Conservation (phyloP, 1,140 invertebrate genomes). For the Drosophila setifemur region DNA sequence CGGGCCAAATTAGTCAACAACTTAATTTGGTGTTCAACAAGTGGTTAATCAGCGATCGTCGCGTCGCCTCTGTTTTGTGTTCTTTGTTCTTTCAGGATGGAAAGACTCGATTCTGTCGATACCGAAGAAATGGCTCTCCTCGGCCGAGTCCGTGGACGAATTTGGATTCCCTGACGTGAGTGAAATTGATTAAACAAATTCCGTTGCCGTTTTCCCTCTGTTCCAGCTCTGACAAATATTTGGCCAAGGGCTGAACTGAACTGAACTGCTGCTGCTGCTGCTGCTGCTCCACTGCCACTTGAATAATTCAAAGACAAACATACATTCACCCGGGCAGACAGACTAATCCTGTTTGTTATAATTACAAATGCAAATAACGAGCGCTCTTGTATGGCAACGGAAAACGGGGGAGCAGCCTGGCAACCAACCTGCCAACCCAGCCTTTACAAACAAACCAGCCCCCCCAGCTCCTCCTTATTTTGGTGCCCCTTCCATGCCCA, state of each 20-base stretch:
- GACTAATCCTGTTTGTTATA: slow-evolving; percentile 82
- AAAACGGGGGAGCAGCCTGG: slow-evolving; percentile 19
- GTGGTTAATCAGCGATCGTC: slow-evolving; percentile 50
- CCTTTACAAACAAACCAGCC: slow-evolving; percentile 41
- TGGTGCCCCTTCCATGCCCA: too few species aligned
- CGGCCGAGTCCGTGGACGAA: slow-evolving; percentile 84
- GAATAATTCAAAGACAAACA: slow-evolving; percentile 66
- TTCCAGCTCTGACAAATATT: slow-evolving; percentile 57
- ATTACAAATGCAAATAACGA: slow-evolving; percentile 82
- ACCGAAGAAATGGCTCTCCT: slow-evolving; percentile 87
- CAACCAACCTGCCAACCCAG: slow-evolving; percentile 30
- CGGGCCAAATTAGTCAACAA: slow-evolving; percentile 27
- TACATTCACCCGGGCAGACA: slow-evolving; percentile 16
- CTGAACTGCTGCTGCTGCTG: too few species aligned
- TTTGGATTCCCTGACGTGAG: slow-evolving; percentile 82
- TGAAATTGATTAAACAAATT: slow-evolving; percentile 74
- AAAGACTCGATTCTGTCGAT: slow-evolving; percentile 86
- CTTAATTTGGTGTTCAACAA: slow-evolving; percentile 47
- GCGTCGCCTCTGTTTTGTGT: slow-evolving; percentile 20
- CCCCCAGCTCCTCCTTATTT: too few species aligned
- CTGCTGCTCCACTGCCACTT: slow-evolving; percentile 37
- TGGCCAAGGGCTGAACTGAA: slow-evolving; percentile 38
- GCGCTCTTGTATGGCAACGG: slow-evolving; percentile 62
- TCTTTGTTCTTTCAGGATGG: slow-evolving; percentile 84
- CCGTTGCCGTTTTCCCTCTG: slow-evolving; percentile 31